Evolutionary conservation across 2,888 invertebrate genomes (phyloP), one percentile per base, ranked within the genome.

Genomic region (Anoncus sp.): DNA sequence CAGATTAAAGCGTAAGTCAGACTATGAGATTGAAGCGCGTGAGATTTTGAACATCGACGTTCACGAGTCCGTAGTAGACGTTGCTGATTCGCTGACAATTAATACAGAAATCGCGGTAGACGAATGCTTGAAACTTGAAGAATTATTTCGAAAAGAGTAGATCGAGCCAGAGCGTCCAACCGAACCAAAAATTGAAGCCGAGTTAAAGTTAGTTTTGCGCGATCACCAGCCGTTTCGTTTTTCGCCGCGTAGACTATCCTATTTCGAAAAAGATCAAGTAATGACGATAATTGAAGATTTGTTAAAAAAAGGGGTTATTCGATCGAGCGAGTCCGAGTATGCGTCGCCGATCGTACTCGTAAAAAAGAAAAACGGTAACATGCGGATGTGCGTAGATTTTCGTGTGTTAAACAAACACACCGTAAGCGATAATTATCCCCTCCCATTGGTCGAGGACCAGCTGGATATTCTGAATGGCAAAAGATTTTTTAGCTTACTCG

Each of bases 361-460:
- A 2, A 74, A 71, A 24, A 82, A 82, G 59, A 83, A 82, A 73
- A 76, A 65, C 24, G 72, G 62, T 3, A 57, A 74, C 14, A 5
- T 31, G 0, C 38, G 83, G 31, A 63, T 81, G 57, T 83, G 82
- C 38, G 62, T 82, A 10, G 79, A 82, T 60, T 83, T 73, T 47
- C 53, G 83, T 5, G 27, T 27, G 2, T 31, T 84, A 10, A 84
- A 82, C 55, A 76, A 77, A 35, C 45, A 72, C 0, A 82, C 74
- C 1, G 27, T 66, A 3, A 16, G 73, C 1, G 82, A 84, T 14
- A 74, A 77, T 66, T 83, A 67, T 18, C 82, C 83, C 0, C 22
- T 82, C 1, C 82, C 82, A 1, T 1, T 82, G 3, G 83, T 84
- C n/a, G 81, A 84, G 18, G 81, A 84, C 20, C 69, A 76, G 22